Evolutionary conservation across 2,113 vertebrate genomes (phyloP).

Genomic region (Pseudois nayaur): DNA sequence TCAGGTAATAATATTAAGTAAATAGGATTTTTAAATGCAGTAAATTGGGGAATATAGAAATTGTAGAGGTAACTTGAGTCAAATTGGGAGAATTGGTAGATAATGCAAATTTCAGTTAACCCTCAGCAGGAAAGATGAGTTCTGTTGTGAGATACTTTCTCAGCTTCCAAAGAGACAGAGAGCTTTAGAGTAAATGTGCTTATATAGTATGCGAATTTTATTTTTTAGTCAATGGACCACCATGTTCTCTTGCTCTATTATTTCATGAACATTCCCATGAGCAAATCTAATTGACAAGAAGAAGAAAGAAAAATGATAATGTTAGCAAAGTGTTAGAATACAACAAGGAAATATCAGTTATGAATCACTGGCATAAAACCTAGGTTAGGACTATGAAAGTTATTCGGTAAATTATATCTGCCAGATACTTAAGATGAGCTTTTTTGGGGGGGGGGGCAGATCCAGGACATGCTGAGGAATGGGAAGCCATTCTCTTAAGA

Average conservation of each 20-base stretch:
- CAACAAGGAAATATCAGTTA: not conserved
- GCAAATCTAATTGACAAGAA: not conserved
- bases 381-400: not conserved
- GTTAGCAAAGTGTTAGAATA: not conserved
- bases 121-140: not conserved
- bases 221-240: not conserved
- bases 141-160: not conserved
- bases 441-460: not conserved
- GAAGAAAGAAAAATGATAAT: not conserved
- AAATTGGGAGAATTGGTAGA: not conserved
- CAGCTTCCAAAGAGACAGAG: not conserved
- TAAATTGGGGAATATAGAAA: not conserved
- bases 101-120: not conserved
- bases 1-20: not conserved
- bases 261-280: not conserved
- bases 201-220: not conserved
- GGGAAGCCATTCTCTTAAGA: not conserved
- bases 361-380: not conserved
- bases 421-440: not conserved
- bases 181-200: not conserved
- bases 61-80: not conserved
- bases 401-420: not conserved
- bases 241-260: not conserved
- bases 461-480: not conserved
- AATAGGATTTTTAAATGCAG: not conserved